Conservation (phyloP, 2,888 invertebrate genomes). For the Megamerina dolium region DNA sequence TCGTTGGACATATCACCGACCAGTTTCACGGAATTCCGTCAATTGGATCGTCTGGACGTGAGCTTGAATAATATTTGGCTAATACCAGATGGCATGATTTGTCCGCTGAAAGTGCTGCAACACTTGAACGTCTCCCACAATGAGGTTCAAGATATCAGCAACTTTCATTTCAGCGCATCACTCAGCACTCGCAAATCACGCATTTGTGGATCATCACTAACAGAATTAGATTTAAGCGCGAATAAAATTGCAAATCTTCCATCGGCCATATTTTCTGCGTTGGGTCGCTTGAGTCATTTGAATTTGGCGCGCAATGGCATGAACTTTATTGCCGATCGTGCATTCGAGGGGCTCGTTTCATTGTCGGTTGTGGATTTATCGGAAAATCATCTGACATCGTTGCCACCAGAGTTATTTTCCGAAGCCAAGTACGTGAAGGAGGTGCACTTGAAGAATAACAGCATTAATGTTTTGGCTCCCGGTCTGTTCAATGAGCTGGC, state of each 20-base stretch:
- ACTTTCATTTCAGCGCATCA: conserved; percentile 74
- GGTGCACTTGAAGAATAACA: conserved; percentile 85
- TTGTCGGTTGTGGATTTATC: conserved; percentile 81
- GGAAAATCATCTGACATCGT: conserved; percentile 79
- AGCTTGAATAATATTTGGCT: conserved; percentile 86
- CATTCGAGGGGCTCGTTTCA: conserved; percentile 72
- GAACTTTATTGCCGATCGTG: conserved; percentile 78
- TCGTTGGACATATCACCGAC: conserved; percentile 74
- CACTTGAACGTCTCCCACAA: conserved; percentile 80
- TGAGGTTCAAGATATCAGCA: conserved; percentile 79
- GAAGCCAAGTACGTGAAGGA: conserved; percentile 78
- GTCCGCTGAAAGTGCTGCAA: conserved; percentile 72
- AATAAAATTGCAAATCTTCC: conserved; percentile 82
- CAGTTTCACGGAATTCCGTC: conserved; percentile 71
- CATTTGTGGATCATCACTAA: conserved; percentile 60
- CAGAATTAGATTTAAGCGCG: conserved; percentile 72
- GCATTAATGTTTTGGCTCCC: conserved; percentile 77
- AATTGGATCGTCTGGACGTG: conserved; percentile 76
- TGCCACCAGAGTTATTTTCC: conserved; percentile 79
- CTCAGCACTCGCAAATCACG: conserved; percentile 47
- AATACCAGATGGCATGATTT: conserved; percentile 79
- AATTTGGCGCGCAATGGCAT: conserved; percentile 84
- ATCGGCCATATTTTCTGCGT: conserved; percentile 71
- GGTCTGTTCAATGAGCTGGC: conserved; percentile 77
- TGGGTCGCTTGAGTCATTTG: conserved; percentile 70